Evolutionary conservation across 2,797 vertebrate genomes (phyloP).

Genomic region (Falco rusticolus): DNA sequence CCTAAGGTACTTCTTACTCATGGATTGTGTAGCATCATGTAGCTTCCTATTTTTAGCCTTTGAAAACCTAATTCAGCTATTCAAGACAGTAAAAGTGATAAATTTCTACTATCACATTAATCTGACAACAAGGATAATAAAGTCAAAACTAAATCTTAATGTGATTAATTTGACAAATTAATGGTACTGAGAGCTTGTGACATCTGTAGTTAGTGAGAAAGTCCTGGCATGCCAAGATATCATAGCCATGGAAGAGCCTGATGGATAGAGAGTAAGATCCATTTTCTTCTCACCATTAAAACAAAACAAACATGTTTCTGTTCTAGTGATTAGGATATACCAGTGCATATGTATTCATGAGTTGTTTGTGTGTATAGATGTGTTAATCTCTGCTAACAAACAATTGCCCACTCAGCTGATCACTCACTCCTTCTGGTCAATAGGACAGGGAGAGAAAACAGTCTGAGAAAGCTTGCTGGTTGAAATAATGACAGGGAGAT

Average conservation of each 20-base stretch:
- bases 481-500: not conserved
- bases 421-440: not conserved
- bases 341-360: not conserved
- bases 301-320: not conserved
- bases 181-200: not conserved
- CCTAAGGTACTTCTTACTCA: not conserved
- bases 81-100: not conserved
- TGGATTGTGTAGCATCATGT: not conserved
- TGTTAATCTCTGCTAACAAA: not conserved
- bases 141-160: not conserved
- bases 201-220: not conserved
- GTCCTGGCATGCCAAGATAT: not conserved
- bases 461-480: not conserved
- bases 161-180: not conserved
- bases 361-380: rapidly evolving
- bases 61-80: not conserved
- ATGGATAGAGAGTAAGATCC: not conserved
- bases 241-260: not conserved
- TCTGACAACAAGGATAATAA: not conserved
- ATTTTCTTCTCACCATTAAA: not conserved
- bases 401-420: rapidly evolving
- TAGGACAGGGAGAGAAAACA: not conserved
- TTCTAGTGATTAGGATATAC: not conserved
- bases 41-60: not conserved
- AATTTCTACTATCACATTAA: not conserved